These are phyloP conservation scores for Pyxicephalus adspersus DNA, from an alignment of 2,113 vertebrate genomes.

Conservation along the genomic window DNA sequence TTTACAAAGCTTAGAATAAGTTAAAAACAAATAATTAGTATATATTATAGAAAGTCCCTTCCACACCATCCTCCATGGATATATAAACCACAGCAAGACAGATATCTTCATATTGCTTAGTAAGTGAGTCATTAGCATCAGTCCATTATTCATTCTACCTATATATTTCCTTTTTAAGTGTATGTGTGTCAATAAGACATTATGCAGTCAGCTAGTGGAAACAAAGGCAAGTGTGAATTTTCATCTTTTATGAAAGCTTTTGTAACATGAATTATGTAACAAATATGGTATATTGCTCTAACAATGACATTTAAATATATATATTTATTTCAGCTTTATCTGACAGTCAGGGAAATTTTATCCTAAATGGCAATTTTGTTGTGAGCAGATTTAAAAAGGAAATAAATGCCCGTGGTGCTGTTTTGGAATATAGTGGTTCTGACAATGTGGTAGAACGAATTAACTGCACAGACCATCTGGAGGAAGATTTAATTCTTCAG, in stretches of 20 bases:
- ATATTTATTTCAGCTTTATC: slow-evolving; percentile 81
- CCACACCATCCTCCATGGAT: too few relatives aligned
- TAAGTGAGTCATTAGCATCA: too few relatives aligned
- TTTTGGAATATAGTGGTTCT: slow-evolving; percentile 94
- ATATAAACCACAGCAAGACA: too few relatives aligned
- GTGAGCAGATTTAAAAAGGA: slow-evolving; percentile 96
- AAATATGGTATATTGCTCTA: neutral
- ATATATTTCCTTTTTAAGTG: too few relatives aligned
- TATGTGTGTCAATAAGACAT: too few relatives aligned
- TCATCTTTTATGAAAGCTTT: neutral
- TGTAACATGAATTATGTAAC: neutral
- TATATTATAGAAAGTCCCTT: too few relatives aligned
- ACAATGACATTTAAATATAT: neutral
- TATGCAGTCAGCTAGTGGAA: too few relatives aligned
- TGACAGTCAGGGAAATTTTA: slow-evolving; percentile 85
- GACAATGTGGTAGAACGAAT: slow-evolving; percentile 89
- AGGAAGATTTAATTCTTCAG: slow-evolving; percentile 89
- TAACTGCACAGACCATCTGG: slow-evolving; percentile 89
- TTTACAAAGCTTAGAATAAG: too few relatives aligned
- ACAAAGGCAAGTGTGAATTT: neutral
- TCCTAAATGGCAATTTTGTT: slow-evolving; percentile 96
- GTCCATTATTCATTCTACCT: too few relatives aligned
- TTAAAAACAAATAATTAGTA: too few relatives aligned
- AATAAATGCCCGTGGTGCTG: slow-evolving; percentile 83
- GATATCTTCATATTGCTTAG: too few relatives aligned